Conservation (phyloP, 2,888 invertebrate species). For the Caenorhabditis parvicauda region DNA sequence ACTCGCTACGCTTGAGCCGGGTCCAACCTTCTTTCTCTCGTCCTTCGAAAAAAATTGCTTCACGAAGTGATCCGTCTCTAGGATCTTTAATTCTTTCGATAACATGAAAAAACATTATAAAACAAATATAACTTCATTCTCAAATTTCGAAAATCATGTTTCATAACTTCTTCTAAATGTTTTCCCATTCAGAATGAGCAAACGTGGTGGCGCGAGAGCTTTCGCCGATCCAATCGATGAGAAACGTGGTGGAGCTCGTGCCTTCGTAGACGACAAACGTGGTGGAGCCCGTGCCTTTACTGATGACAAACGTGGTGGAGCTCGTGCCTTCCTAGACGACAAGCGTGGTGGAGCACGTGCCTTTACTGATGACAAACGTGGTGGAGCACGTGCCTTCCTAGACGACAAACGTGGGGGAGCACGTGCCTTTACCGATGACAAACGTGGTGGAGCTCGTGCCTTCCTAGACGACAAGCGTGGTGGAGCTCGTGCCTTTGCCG, state of each 20-base stretch:
- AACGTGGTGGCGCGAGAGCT: constrained; percentile 28
- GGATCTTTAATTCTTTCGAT: too few species aligned
- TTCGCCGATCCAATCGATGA: constrained; percentile 14
- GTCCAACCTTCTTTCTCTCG: too few species aligned
- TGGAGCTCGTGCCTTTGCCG: too few species aligned
- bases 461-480: too few species aligned
- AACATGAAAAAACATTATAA: background rate
- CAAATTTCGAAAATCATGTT: background rate
- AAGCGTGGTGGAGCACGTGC: constrained; percentile 25
- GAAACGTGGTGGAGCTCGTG: constrained; percentile 25
- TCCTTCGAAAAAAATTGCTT: too few species aligned
- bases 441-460: too few species aligned
- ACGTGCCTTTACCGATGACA: too few species aligned
- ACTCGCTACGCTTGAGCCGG: too few species aligned
- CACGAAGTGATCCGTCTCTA: too few species aligned
- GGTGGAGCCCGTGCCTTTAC: background rate
- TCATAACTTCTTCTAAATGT: too few species aligned
- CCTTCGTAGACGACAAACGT: constrained; percentile 11
- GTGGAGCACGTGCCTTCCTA: constrained; percentile 28
- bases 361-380: constrained; percentile 26
- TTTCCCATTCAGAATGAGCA: too few species aligned
- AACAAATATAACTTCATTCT: background rate
- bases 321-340: constrained; percentile 15
- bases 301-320: constrained; percentile 24
- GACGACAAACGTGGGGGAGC: constrained; percentile 27